Evolutionary conservation across 2,888 invertebrate genomes (phyloP).

Genomic region (Stenodera caucasica): DNA sequence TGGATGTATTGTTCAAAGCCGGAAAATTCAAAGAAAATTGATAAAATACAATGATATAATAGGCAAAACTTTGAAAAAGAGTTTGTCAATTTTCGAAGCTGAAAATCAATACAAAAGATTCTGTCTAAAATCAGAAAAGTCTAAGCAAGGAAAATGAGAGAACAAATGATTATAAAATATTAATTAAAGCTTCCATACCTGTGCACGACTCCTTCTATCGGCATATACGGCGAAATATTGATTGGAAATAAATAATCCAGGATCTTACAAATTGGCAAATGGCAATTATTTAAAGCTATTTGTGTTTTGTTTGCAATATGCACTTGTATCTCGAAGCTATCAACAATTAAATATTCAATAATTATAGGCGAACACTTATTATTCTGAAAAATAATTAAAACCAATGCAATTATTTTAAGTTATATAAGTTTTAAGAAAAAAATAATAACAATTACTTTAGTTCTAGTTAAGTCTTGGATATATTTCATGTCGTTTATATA

Average conservation of each 20-base stretch:
- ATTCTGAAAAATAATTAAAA: constrained; percentile 9
- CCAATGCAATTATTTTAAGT: not conserved
- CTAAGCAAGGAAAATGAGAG: no score
- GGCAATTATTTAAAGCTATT: constrained; percentile 52
- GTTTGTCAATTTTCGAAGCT: no score
- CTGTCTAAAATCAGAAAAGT: no score
- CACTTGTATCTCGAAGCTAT: constrained; percentile 47
- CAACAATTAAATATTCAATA: constrained; percentile 45
- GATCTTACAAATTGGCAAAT: constrained; percentile 49
- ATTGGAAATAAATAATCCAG: constrained; percentile 51
- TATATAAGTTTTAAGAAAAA: not conserved
- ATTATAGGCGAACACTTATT: constrained; percentile 20
- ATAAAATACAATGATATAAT: no score
- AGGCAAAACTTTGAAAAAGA: no score
- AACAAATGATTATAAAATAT: no score
- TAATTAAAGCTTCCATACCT: constrained; percentile 45
- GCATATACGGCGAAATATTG: constrained; percentile 54
- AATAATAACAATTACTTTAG: constrained; percentile 35
- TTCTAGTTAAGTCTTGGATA: constrained; percentile 63
- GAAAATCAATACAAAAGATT: no score
- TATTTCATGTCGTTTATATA: constrained; percentile 55
- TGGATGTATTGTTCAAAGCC: no score
- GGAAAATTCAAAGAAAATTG: no score
- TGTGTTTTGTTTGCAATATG: constrained; percentile 50
- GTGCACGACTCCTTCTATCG: constrained; percentile 52